phyloP scores from a whole-genome alignment of 2,888 invertebrate genomes.

The Orthosia gracilis region DNA sequence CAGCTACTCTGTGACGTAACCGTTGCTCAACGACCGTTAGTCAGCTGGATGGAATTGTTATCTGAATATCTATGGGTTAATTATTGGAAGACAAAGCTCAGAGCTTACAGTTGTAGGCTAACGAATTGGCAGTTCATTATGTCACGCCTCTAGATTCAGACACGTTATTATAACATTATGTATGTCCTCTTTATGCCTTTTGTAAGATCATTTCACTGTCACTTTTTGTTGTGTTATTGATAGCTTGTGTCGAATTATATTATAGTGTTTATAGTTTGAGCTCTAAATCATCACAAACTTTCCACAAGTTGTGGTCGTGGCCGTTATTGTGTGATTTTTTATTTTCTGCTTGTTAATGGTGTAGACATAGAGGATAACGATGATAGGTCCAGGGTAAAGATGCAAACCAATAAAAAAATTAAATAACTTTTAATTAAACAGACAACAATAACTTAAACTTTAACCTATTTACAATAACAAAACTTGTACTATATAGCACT shows the following conservation, averaged over 20 bases:
- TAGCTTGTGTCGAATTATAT: constrained; percentile 24
- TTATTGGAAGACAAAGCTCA: constrained; percentile 37
- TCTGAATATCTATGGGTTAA: constrained; percentile 40
- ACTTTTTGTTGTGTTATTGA: constrained; percentile 35
- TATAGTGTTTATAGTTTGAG: background rate
- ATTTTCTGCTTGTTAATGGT: background rate
- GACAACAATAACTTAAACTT: constrained; percentile 84
- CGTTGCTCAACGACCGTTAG: constrained; percentile 34
- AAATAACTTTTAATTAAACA: constrained; percentile 78
- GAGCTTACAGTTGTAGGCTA: constrained; percentile 18
- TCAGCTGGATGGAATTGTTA: constrained; percentile 26
- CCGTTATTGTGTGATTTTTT: background rate
- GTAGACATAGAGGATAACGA: background rate
- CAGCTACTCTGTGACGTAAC: constrained; percentile 42
- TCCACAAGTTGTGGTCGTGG: background rate
- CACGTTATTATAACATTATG: constrained; percentile 14
- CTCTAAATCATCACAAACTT: constrained; percentile 1
- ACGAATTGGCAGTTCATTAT: constrained; percentile 19
- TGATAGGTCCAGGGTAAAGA: constrained; percentile 15
- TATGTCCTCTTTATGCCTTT: constrained; percentile 17
- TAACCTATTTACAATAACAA: constrained; percentile 81
- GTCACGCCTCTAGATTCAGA: constrained; percentile 33
- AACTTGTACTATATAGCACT: constrained; percentile 76
- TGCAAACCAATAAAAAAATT: constrained; percentile 52
- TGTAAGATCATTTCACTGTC: constrained; percentile 8